Evolutionary conservation across 37 sponge, comb jelly and placozoan genomes (phyloP), one percentile per base, ranked within the genome.

Genomic region (Lycopodina hypogea): DNA sequence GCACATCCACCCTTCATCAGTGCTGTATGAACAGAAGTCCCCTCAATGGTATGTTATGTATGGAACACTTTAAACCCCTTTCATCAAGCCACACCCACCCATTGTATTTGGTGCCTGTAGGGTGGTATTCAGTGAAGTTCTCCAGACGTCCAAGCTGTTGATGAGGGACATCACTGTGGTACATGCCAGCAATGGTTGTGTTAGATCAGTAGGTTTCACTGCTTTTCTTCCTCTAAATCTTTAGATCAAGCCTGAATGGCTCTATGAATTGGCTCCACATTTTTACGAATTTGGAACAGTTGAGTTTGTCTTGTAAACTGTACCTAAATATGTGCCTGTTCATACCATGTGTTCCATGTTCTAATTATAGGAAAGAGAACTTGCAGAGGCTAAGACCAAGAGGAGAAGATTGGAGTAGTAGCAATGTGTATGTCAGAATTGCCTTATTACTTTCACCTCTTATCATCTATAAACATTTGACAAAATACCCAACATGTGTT

Each of bases 231-330:
- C 24, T 6, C 1, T 74, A 55, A 41, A 65, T 33, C 71, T 76
- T 3, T 64, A 94, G 95, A 91, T 94, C 78, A 86, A 96, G 42
- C 92, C 95, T n/a, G 83, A 81, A 0, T 96, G 97, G 97, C 56
- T 96, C 45, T 81, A 90, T 68, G 92, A 96, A 53, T 42, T 96
- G 66, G 95, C 97, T 21, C 92, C 97, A 32, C 97, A 96, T 57
- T 96, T 88, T 77, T 96, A 96, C 69, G 86, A 96, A 34, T 96
- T 77, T 90, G 97, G 97, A 53, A 96, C 97, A n/a, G 97, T 93
- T 7, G 80, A 94, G 14, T n/a, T 56, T 57, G 29, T 6, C 9
- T 26, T 8, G 23, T 22, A 24, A 36, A 3, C 24, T 52, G 68
- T 74, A 0, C 50, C 42, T 74, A n/a, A 32, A 74, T 45, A 19